A percentile compares a stretch with the other conserved stretches of the same genome.
Conservation (phyloP, 1,140 invertebrate genomes). For the Liolophura sinensis region DNA sequence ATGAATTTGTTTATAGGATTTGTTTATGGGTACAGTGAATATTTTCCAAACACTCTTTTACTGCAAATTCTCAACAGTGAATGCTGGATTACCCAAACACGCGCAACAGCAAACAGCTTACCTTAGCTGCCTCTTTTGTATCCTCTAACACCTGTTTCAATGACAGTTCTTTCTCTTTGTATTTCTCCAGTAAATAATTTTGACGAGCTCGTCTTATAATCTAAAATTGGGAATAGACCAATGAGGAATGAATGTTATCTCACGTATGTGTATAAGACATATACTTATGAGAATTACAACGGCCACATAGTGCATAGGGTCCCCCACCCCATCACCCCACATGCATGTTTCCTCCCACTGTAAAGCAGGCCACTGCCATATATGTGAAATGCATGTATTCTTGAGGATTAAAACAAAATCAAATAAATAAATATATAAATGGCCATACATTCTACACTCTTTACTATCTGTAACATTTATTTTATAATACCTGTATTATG, state of each 20-base stretch:
- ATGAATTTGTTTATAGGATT: too few relatives aligned
- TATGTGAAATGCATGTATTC: too few relatives aligned
- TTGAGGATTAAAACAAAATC: too few relatives aligned
- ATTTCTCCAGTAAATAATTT: conserved; percentile 86
- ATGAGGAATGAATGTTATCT: neutral
- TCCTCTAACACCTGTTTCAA: conserved; percentile 57
- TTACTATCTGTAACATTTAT: neutral
- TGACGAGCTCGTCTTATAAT: conserved; percentile 95
- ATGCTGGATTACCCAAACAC: neutral
- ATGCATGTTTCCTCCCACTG: too few relatives aligned
- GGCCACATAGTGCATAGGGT: too few relatives aligned
- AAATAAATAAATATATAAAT: too few relatives aligned
- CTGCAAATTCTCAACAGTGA: conserved; percentile 8
- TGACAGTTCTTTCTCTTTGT: conserved; percentile 62
- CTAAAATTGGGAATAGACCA: conserved; percentile 37
- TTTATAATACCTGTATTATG: neutral
- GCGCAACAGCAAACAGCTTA: conserved; percentile 26
- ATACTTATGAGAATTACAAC: neutral
- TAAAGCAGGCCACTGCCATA: too few relatives aligned
- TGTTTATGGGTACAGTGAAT: conserved; percentile 18
- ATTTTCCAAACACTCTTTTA: conserved; percentile 58
- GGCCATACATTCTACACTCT: neutral
- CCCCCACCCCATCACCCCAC: too few relatives aligned
- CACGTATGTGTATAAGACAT: neutral
- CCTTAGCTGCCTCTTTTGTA: conserved; percentile 57